A percentile compares a stretch with the other conserved stretches of the same genome.
phyloP scores from a whole-genome alignment of 2,113 vertebrate species.

The Bostrychus sinensis region DNA sequence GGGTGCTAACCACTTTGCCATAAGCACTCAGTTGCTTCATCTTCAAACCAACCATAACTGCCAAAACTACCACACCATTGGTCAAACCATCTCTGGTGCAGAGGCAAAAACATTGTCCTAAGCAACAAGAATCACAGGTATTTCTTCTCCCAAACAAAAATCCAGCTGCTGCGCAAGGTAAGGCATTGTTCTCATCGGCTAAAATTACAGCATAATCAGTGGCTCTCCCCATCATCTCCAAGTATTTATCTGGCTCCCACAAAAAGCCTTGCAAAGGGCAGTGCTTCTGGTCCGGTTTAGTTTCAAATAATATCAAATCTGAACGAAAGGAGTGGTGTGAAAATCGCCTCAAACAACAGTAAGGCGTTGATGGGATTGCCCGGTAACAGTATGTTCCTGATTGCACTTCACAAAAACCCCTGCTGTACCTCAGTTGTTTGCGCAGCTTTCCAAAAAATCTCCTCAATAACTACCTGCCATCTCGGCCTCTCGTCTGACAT shows the following conservation, averaged over 20 bases:
- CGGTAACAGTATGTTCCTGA: background rate
- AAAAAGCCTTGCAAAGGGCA: background rate
- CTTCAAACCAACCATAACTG: too few species aligned
- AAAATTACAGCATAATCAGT: too few species aligned
- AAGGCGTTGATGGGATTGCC: background rate
- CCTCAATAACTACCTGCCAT: conserved; percentile 11
- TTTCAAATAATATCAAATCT: background rate
- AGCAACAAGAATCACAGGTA: too few species aligned
- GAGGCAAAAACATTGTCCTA: too few species aligned
- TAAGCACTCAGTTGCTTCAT: too few species aligned
- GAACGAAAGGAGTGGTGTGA: background rate
- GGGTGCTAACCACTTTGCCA: too few species aligned
- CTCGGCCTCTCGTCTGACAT: conserved; percentile 42
- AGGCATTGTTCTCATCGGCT: too few species aligned
- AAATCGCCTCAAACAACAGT: background rate
- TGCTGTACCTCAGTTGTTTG: conserved; percentile 6
- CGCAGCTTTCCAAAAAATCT: conserved; percentile 18
- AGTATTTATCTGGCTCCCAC: background rate
- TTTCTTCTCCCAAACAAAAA: too few species aligned
- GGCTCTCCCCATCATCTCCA: too few species aligned
- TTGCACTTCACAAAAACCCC: background rate
- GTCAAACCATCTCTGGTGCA: too few species aligned
- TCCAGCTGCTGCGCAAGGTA: too few species aligned
- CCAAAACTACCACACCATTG: too few species aligned
- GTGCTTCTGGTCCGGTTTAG: background rate